A percentile compares a stretch with the other conserved stretches of the same genome.
Evolutionary conservation across 1,140 invertebrate genomes (phyloP).

Genomic region (Schmidtea mediterranea): DNA sequence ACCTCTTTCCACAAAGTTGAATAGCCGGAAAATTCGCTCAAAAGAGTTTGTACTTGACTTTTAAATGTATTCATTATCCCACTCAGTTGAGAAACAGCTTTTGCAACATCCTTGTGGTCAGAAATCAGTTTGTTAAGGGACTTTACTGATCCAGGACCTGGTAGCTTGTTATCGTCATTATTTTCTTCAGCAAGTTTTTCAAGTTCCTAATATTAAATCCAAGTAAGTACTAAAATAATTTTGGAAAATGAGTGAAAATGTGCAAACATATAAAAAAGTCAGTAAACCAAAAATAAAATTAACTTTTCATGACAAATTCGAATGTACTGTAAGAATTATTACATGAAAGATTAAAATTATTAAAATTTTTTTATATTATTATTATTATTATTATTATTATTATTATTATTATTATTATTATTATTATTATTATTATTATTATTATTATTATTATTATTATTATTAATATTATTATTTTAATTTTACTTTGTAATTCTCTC

Average conservation of each 20-base stretch:
- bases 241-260: constrained; percentile 29
- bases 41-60: constrained; percentile 17
- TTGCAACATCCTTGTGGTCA: constrained; percentile 26
- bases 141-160: constrained; percentile 15
- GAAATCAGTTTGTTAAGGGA: constrained; percentile 24
- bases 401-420: too few relatives aligned
- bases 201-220: constrained; percentile 14
- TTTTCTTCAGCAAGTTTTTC: constrained; percentile 16
- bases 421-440: too few relatives aligned
- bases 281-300: too few relatives aligned
- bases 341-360: too few relatives aligned
- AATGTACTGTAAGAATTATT: too few relatives aligned
- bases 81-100: constrained; percentile 25
- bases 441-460: too few relatives aligned
- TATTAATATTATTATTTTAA: too few relatives aligned
- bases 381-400: too few relatives aligned
- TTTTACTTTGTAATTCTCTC: too few relatives aligned
- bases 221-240: constrained; percentile 44
- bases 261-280: too few relatives aligned
- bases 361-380: too few relatives aligned
- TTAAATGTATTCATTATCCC: constrained; percentile 24
- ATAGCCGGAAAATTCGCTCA: constrained; percentile 19
- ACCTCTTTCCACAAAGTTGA: constrained; percentile 24
- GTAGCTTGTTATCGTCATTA: constrained; percentile 20
- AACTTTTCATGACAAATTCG: too few relatives aligned